phyloP scores from a whole-genome alignment of 2,113 vertebrate species.

The Tragulus kanchil region DNA sequence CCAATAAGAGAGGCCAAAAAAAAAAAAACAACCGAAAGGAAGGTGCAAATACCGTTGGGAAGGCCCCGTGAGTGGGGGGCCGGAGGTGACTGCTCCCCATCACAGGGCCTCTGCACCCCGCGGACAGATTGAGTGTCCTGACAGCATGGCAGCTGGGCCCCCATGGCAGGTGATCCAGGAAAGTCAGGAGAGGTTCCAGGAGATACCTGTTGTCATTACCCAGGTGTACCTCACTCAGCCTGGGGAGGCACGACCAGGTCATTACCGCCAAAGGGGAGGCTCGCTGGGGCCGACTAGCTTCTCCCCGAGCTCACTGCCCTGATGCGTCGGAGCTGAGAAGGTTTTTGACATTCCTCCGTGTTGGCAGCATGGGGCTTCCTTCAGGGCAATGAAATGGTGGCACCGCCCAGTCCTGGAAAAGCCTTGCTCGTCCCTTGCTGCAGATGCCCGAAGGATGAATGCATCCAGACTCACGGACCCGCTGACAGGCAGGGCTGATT shows the following conservation, averaged over 20 bases:
- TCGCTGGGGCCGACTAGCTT: neutral
- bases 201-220: neutral
- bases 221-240: neutral
- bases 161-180: neutral
- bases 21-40: too few relatives aligned
- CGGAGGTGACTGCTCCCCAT: neutral
- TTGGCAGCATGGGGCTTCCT: neutral
- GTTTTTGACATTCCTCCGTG: neutral
- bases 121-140: neutral
- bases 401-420: neutral
- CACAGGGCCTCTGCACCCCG: neutral
- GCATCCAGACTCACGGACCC: fast-evolving
- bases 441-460: fast-evolving
- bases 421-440: neutral
- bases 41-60: neutral
- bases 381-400: neutral
- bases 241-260: neutral
- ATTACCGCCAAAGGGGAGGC: fast-evolving
- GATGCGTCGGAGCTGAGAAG: neutral
- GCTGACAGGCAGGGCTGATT: fast-evolving
- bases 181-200: neutral
- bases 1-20: too few relatives aligned
- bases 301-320: neutral
- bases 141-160: neutral
- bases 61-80: too few relatives aligned